Base-by-base conservation (phyloP, 2,113 vertebrate genomes). In the Struthidea cinerea region DNA sequence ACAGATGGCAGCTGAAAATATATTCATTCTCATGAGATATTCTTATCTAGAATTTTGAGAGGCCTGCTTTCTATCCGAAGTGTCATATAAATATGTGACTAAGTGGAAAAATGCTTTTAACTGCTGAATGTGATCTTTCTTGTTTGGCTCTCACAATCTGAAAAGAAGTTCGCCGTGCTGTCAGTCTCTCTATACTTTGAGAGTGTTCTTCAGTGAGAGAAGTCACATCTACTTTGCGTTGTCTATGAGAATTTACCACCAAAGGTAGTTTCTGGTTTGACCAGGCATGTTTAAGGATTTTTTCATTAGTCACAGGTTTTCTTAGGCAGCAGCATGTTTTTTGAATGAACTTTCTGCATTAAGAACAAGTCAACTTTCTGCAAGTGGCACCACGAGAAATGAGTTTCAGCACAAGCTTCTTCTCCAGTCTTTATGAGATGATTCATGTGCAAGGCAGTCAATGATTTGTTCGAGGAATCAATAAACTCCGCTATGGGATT, bases 1-100 rank as follows among this genome's bases (percentile, higher is more conserved):
- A 83, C 88, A 97, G 95, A 96, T 96, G 94, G 92, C 83, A 90
- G 67, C 85, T 88, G 70, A 75, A 93, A 85, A 92, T 90, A 93
- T 12, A 65, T 78, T 80, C 49, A 90, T 92, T 96, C 84, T 93
- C 89, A 33, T 71, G 77, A 92, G 83, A 87, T 78, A 82, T 64
- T 94, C 76, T 87, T 84, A 89, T 87, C 73, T 71, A 22, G 65
- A 92, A 44, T 52, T 84, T 16, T 84, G 69, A 77, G 67, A 85
- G 42, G 41, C 71, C 79, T 87, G 32, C 7, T 87, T 94, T 84
- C 81, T 44, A 46, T 11, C 63, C 17, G 4, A 44, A 67, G 33
- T 93, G 82, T 73, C 57, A 73, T 50, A 85, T 70, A 86, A 77
- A 57, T 50, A 32, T 41, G 59, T 65, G 73, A 75, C 52, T 55